Evolutionary conservation across 2,113 vertebrate species (phyloP).

Genomic region (Xiphorhynchus elegans): DNA sequence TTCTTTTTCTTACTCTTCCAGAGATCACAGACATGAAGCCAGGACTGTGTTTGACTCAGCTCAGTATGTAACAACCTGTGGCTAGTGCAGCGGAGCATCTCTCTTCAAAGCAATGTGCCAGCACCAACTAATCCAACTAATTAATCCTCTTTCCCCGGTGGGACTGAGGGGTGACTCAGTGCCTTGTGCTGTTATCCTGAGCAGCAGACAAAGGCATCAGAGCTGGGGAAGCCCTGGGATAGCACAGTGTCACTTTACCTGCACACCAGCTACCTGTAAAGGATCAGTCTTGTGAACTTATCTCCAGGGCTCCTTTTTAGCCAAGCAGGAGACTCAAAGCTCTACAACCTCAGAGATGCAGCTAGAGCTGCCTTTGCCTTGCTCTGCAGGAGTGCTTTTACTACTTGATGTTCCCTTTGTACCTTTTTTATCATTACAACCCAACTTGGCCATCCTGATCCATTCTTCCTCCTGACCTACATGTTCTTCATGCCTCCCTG

Average conservation of each 20-base stretch:
- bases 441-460: background rate
- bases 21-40: background rate
- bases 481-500: background rate
- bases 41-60: background rate
- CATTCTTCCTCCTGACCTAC: background rate
- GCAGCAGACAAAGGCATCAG: background rate
- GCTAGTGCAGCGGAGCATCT: background rate
- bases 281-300: accelerated
- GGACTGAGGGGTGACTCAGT: background rate
- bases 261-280: background rate
- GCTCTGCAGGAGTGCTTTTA: background rate
- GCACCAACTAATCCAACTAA: background rate
- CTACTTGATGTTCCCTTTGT: background rate
- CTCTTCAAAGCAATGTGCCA: background rate
- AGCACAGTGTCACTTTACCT: background rate
- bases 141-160: background rate
- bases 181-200: background rate
- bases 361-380: background rate
- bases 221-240: background rate
- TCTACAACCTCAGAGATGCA: background rate
- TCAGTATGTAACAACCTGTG: background rate
- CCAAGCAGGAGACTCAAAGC: background rate
- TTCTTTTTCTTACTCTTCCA: background rate
- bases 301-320: background rate
- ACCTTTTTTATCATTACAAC: background rate